Evolutionary conservation across 2,888 invertebrate genomes (phyloP).

Genomic region (Blastobasis adustella): DNA sequence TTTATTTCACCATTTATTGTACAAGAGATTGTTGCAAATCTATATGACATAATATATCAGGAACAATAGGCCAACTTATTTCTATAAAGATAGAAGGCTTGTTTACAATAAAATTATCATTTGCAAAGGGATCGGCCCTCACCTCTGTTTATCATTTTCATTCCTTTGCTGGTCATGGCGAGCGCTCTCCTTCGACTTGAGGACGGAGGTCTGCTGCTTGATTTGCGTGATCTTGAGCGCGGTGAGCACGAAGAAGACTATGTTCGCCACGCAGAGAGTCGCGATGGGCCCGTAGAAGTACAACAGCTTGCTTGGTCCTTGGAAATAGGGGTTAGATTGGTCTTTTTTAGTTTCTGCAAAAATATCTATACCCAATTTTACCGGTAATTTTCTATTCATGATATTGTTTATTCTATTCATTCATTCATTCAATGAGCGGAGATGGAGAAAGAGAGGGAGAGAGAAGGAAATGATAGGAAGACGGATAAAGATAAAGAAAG

Average conservation of each 20-base stretch:
- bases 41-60: too few species aligned
- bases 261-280: constrained; percentile 48
- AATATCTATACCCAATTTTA: neutral
- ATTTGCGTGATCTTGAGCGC: constrained; percentile 52
- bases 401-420: too few species aligned
- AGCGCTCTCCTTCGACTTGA: constrained; percentile 52
- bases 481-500: too few species aligned
- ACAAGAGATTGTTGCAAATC: too few species aligned
- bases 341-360: neutral
- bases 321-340: constrained; percentile 16
- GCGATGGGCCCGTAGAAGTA: constrained; percentile 59
- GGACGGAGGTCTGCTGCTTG: constrained; percentile 47
- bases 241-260: constrained; percentile 53
- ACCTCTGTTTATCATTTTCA: constrained; percentile 60
- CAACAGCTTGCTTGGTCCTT: constrained; percentile 47
- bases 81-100: too few species aligned
- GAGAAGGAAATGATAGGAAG: too few species aligned
- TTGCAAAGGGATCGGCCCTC: neutral
- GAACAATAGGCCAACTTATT: too few species aligned
- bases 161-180: constrained; percentile 47
- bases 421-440: too few species aligned
- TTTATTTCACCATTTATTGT: too few species aligned
- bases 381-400: too few species aligned
- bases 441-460: too few species aligned
- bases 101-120: too few species aligned